Percentiles rank a stretch among this genome's conserved stretches.
phyloP scores from a whole-genome alignment of 2,113 vertebrate genomes.

The Dermatemys mawii region DNA sequence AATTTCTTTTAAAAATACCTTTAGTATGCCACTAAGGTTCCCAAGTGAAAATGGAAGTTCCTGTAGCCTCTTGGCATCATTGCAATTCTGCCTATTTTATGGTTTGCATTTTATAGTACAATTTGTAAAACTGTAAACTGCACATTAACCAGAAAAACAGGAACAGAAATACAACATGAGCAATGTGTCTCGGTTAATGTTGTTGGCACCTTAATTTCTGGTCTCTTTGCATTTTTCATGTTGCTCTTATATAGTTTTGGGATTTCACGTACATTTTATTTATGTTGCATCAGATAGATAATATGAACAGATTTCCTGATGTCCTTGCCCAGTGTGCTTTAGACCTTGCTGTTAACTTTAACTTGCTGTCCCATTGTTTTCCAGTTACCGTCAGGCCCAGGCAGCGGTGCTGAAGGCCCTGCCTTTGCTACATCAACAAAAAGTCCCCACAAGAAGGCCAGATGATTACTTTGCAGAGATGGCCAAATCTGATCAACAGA shows the following conservation, averaged over 20 bases:
- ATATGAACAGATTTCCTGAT: not conserved
- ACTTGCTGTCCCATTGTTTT: not conserved
- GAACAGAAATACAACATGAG: not conserved
- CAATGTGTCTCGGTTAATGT: rapidly evolving
- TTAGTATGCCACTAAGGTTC: not conserved
- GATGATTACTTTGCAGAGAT: constrained; percentile 99
- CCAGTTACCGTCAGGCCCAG: constrained; percentile 94
- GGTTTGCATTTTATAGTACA: not conserved
- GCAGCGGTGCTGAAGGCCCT: constrained; percentile 88
- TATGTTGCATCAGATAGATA: not conserved
- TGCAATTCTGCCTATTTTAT: not conserved
- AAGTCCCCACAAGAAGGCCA: constrained; percentile 88
- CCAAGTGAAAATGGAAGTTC: not conserved
- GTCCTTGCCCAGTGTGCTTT: rapidly evolving
- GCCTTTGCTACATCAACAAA: constrained; percentile 83
- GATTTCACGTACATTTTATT: not conserved
- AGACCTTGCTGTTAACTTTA: not conserved
- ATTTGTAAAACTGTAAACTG: not conserved
- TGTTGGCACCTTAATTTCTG: not conserved
- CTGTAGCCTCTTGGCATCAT: not conserved
- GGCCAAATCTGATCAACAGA: constrained; percentile 97
- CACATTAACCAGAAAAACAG: not conserved
- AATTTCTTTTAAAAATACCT: not conserved
- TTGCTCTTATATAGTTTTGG: not conserved
- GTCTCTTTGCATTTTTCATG: not conserved